A percentile compares a stretch with the other conserved stretches of the same genome.
Conservation (phyloP, 2,113 vertebrate genomes). For the Garra rufa region DNA sequence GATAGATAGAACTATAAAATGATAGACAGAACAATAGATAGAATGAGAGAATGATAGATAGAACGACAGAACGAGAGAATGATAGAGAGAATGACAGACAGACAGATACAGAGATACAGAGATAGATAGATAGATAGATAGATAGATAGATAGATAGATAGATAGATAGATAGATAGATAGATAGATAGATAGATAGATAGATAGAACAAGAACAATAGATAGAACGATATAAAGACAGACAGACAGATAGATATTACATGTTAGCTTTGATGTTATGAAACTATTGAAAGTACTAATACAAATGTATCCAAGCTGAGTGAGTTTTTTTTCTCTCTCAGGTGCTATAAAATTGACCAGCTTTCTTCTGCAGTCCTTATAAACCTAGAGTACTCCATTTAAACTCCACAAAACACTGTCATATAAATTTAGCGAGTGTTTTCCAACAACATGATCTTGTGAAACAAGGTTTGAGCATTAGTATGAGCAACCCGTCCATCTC, state of each 20-base stretch:
- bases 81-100: background rate
- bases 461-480: constrained; percentile 1
- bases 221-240: background rate
- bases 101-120: background rate
- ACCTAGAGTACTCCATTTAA: background rate
- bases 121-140: background rate
- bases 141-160: background rate
- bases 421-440: background rate
- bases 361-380: background rate
- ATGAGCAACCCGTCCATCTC: constrained; percentile 21
- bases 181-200: background rate
- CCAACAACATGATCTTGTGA: background rate
- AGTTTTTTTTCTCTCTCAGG: background rate
- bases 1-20: background rate
- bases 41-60: background rate
- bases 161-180: background rate
- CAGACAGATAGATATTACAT: background rate
- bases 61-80: background rate
- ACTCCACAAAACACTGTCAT: background rate
- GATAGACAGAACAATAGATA: background rate
- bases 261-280: background rate
- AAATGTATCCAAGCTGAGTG: background rate
- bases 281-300: background rate
- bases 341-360: background rate
- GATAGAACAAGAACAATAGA: background rate